Base-by-base conservation (phyloP, 1,140 invertebrate species). In the Artemia franciscana region DNA sequence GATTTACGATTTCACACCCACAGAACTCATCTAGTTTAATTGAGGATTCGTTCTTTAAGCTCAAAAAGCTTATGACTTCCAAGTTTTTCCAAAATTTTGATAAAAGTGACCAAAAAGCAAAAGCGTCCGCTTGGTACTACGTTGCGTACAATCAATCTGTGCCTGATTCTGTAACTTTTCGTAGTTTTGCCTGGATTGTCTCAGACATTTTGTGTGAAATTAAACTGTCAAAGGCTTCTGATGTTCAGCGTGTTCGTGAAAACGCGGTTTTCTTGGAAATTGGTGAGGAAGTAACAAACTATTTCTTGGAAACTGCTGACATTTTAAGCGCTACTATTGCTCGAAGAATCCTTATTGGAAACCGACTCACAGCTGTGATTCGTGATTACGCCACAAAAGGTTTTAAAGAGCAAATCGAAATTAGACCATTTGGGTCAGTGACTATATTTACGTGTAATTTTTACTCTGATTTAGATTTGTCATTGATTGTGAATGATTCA, bases 81-180 rank as follows among this genome's bases (percentile, higher is more conserved):
- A 21, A 25, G 21, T 60, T 60, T 4, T 24, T 24, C 9, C 5
- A 60, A 12, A 28, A 12, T 21, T 21, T 12, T 24, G 12, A 2
- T 5, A 60, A 21, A 26, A 21, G 21, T 18, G 39, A 51, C 12
- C 15, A n/a, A 25, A 60, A 60, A 26, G 60, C 60, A 21, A 21
- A 24, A 60, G 60, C 60, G 21, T 60, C 24, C 15, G 60, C 23
- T 2, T 60, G 60, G 60, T 60, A 60, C 26, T 21, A 60, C 60
- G 60, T 27, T 26, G 60, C 60, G 2, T 60, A 60, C 26, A 60
- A 26, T 5, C n/a, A n/a, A n/a, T n/a, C n/a, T n/a, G 25, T 12
- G 5, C 24, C 18, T 2, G 60, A 26, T 12, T 60, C 60, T 9
- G 60, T 9, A 28, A 24, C 24, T 28, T 27, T 60, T 2, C 25